Conservation (phyloP, 2,113 vertebrate genomes). For the Burhinus oedicnemus region DNA sequence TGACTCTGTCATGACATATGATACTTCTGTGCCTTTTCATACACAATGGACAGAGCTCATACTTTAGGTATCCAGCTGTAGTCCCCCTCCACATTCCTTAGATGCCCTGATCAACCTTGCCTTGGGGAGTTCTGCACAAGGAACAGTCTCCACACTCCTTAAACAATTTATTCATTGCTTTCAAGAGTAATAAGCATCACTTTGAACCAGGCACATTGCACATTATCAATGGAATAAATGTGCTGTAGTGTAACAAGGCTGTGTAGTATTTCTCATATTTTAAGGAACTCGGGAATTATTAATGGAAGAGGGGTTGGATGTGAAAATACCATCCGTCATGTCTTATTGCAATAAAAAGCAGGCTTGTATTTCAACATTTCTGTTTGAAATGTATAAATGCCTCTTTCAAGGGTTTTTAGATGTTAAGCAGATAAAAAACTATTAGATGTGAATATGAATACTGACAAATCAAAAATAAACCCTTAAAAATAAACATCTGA, state of each 20-base stretch:
- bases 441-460: background rate
- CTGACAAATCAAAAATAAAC: background rate
- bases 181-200: background rate
- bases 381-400: background rate
- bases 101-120: background rate
- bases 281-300: background rate
- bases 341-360: background rate
- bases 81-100: background rate
- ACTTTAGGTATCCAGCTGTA: background rate
- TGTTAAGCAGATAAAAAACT: background rate
- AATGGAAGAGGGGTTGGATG: background rate
- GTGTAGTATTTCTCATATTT: background rate
- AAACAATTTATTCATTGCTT: background rate
- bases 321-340: background rate
- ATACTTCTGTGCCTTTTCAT: background rate
- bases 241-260: background rate
- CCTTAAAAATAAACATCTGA: background rate
- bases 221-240: background rate
- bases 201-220: background rate
- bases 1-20: background rate
- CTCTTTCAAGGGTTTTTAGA: background rate
- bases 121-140: background rate
- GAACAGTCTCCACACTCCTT: background rate
- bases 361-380: background rate
- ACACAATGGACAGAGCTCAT: accelerated